Percentiles rank a stretch among this genome's conserved stretches.
phyloP scores from a whole-genome alignment of 1,140 invertebrate genomes.

The Dreissena rostriformis region DNA sequence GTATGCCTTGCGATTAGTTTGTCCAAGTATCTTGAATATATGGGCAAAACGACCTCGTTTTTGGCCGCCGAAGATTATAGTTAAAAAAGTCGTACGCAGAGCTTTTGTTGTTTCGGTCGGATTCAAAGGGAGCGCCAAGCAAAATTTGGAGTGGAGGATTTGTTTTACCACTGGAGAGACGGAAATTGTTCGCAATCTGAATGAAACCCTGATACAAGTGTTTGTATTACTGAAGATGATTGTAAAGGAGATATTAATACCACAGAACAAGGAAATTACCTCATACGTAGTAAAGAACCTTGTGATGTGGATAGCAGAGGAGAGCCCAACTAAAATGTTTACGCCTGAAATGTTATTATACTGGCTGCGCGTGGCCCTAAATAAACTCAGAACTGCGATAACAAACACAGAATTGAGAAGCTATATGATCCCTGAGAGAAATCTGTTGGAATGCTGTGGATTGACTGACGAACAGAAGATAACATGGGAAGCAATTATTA shows the following conservation, averaged over 20 bases:
- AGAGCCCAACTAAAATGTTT: not conserved
- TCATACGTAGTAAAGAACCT: slow-evolving; percentile 26
- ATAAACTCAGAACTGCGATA: not conserved
- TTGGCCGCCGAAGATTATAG: not conserved
- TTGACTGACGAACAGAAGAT: no score
- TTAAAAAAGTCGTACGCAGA: not conserved
- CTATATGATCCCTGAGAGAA: slow-evolving; percentile 18
- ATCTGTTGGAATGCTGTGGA: not conserved
- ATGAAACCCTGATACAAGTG: not conserved
- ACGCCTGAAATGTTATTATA: not conserved
- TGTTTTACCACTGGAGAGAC: slow-evolving; percentile 12
- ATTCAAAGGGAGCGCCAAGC: slow-evolving; percentile 3
- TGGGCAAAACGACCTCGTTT: not conserved
- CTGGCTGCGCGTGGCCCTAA: not conserved
- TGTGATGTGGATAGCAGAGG: slow-evolving; percentile 19
- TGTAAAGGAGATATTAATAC: not conserved
- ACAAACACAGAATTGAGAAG: not conserved
- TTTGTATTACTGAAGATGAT: not conserved
- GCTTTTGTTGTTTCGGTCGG: slow-evolving; percentile 13
- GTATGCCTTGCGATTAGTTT: not conserved
- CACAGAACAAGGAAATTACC: slow-evolving; percentile 9
- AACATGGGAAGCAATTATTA: no score
- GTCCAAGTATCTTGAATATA: not conserved
- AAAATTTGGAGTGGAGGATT: slow-evolving; percentile 11
- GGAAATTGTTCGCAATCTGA: not conserved